phyloP scores from a whole-genome alignment of 2,888 invertebrate species.

The Alcis repandata region DNA sequence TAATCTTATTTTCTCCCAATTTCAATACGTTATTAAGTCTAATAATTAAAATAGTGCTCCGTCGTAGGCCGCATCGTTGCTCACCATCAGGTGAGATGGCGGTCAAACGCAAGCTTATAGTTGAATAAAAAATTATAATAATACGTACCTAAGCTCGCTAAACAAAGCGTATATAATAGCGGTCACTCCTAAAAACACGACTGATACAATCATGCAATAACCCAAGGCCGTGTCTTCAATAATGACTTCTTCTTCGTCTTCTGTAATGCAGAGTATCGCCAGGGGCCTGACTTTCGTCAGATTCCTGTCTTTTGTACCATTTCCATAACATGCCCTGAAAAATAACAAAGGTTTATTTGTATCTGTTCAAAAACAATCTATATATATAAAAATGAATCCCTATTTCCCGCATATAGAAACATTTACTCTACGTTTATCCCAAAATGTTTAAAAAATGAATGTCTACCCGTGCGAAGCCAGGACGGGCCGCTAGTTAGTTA shows the following conservation, averaged over 20 bases:
- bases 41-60: too few species aligned
- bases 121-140: too few species aligned
- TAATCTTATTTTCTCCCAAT: too few species aligned
- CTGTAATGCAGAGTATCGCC: constrained; percentile 53
- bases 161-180: constrained; percentile 64
- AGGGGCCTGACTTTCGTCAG: constrained; percentile 39
- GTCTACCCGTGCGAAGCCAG: too few species aligned
- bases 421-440: too few species aligned
- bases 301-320: constrained; percentile 50
- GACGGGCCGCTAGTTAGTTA: too few species aligned
- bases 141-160: constrained; percentile 68
- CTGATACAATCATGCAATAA: constrained; percentile 70
- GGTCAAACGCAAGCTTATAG: too few species aligned
- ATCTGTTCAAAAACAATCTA: too few species aligned
- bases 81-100: too few species aligned
- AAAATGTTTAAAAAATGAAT: too few species aligned
- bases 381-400: background rate
- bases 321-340: constrained; percentile 68
- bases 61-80: too few species aligned
- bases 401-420: background rate
- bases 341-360: background rate
- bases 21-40: too few species aligned
- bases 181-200: constrained; percentile 66
- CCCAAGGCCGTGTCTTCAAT: constrained; percentile 59
- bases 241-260: constrained; percentile 50